Evolutionary conservation across 1,140 invertebrate species (phyloP).

Genomic region (Ostrea edulis): DNA sequence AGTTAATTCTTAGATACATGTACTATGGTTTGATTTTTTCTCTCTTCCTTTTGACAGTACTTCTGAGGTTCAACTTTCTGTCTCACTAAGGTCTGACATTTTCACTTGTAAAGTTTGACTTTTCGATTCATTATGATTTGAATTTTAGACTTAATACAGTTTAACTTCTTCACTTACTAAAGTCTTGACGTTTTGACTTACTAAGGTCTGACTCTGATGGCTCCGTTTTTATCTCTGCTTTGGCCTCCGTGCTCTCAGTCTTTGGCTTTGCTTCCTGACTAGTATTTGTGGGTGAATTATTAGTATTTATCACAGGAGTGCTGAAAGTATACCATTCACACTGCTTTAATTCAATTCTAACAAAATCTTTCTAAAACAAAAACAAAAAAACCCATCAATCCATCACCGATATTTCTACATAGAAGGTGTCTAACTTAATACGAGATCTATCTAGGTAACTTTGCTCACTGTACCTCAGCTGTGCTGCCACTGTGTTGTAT

Average conservation of each 20-base stretch:
- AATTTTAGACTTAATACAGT: neutral
- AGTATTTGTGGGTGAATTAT: neutral
- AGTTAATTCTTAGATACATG: no score
- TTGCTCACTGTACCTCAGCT: conserved; percentile 62
- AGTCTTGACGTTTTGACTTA: neutral
- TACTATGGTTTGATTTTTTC: no score
- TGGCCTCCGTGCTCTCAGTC: neutral
- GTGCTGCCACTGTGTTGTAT: conserved; percentile 84
- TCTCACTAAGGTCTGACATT: no score
- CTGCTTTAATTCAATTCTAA: neutral
- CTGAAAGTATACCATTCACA: neutral
- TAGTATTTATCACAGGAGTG: conserved; percentile 31
- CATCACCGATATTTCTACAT: no score
- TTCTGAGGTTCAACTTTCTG: no score
- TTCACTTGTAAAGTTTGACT: neutral
- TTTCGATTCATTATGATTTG: no score
- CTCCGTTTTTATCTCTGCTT: conserved; percentile 6
- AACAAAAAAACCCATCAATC: no score
- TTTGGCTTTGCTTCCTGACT: neutral
- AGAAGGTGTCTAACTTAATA: no score
- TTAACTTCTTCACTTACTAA: neutral
- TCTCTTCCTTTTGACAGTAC: no score
- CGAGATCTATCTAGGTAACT: no score
- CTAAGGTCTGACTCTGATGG: neutral
- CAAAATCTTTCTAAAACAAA: no score